Evolutionary conservation across 2,888 invertebrate genomes (phyloP), one percentile per base, ranked within the genome.

Genomic region (Odontocolon sp.): DNA sequence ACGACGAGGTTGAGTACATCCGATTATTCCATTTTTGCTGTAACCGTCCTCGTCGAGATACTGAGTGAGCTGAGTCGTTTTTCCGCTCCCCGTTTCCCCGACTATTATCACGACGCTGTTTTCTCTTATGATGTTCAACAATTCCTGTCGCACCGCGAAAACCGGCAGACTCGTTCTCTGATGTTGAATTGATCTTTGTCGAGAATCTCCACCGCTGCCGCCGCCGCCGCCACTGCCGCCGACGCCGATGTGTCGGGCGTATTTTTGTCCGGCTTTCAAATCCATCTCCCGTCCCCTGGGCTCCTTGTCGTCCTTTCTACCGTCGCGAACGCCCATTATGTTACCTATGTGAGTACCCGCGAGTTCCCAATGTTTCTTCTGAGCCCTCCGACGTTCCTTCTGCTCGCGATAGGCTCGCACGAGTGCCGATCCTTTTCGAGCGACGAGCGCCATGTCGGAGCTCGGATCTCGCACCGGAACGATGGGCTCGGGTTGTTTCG

Each of bases 321-420:
- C 91, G 72, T 89, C 87, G 1, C 84, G 84, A 0, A 99, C 95
- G 0, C 99, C 99, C 97, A 99, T 98, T 42, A 99, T 97, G 87
- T 99, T 98, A 87, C 98, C 98, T 74, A 98, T 93, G 84, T 96
- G 96, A 1, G 99, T 99, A 40, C 99, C 99, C 56, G 98, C 97
- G 73, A 99, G 91, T 90, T 99, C 98, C 99, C 99, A 99, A 88
- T 99, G 99, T 88, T 99, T 99, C 90, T 98, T 98, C 90, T 99
- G 99, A 0, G 98, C 98, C 88, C 97, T 98, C 67, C 95, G 94
- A n/a, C 98, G 92, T 88, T 99, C 99, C 87, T 99, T 98, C 88
- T 99, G 97, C 88, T 99, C 99, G 63, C 99, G 93, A 89, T 95
- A 97, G 0, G 95, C 94, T 77, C 97, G 93, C 0, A 99, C 99